Conservation (phyloP, 2,797 vertebrate genomes). For the Pseudochirops corinnae region DNA sequence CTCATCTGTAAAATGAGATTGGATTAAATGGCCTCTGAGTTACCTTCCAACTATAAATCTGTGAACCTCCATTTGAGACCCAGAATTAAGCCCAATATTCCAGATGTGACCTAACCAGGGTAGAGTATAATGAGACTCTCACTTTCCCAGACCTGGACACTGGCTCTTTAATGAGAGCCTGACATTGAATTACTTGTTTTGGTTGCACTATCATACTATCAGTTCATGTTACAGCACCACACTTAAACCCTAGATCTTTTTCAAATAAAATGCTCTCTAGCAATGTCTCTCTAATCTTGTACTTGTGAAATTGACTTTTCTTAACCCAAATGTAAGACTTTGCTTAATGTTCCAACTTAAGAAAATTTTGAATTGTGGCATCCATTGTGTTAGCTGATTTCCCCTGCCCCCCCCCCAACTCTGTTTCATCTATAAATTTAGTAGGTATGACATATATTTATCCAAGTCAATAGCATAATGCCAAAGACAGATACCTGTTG, state of each 20-base stretch:
- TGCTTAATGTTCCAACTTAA: neutral
- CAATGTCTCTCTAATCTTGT: neutral
- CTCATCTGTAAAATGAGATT: neutral
- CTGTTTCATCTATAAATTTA: neutral
- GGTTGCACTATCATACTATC: neutral
- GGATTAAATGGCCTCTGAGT: neutral
- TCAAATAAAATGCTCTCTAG: neutral
- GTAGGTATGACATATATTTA: neutral
- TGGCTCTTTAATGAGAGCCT: neutral
- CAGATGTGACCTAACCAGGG: neutral
- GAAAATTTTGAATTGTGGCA: neutral
- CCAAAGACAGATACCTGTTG: neutral
- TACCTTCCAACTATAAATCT: neutral
- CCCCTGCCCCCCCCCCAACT: neutral
- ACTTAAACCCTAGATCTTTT: neutral
- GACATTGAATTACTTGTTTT: neutral
- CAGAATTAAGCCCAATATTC: neutral
- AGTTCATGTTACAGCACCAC: neutral
- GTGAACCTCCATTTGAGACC: neutral
- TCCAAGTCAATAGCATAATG: neutral
- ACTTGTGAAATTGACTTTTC: neutral
- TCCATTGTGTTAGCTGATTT: neutral
- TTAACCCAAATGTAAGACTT: neutral
- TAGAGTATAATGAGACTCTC: neutral
- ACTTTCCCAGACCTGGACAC: neutral